These are phyloP conservation scores for Alfaro cultratus DNA, from an alignment of 2,797 vertebrate genomes.

Conservation along the genomic window DNA sequence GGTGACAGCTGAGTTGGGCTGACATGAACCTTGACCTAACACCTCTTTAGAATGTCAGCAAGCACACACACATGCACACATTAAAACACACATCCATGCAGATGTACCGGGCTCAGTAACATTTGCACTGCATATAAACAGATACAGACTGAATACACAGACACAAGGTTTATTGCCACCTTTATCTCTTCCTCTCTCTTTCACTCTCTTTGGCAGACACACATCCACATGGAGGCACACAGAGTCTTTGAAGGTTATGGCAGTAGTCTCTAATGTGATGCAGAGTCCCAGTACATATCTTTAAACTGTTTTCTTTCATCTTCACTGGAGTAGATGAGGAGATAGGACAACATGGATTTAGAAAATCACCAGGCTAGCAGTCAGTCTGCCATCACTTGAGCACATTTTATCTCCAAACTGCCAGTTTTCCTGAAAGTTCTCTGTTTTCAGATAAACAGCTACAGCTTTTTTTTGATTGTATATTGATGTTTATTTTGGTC, in stretches of 20 bases:
- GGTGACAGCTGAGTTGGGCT: conserved; percentile 71
- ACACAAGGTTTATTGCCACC: conserved; percentile 17
- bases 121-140: background rate
- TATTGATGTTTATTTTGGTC: conserved; percentile 23
- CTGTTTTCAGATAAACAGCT: conserved; percentile 55
- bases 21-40: conserved; percentile 74
- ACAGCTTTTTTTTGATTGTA: conserved; percentile 18
- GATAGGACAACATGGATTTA: conserved; percentile 54
- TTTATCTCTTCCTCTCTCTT: conserved; percentile 13
- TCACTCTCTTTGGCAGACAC: conserved; percentile 9
- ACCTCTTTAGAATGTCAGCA: conserved; percentile 75
- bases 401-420: conserved; percentile 68
- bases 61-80: conserved; percentile 33
- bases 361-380: conserved; percentile 61
- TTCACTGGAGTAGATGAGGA: conserved; percentile 67
- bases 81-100: conserved; percentile 20
- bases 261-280: conserved; percentile 68
- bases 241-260: conserved; percentile 54
- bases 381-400: conserved; percentile 37
- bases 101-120: conserved; percentile 25
- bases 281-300: conserved; percentile 70
- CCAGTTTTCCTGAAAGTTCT: conserved; percentile 57
- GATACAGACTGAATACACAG: conserved; percentile 26
- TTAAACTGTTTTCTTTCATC: conserved; percentile 78
- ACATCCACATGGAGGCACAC: conserved; percentile 15